Evolutionary conservation across 2,888 invertebrate genomes (phyloP).

Genomic region (Acheta domesticus): DNA sequence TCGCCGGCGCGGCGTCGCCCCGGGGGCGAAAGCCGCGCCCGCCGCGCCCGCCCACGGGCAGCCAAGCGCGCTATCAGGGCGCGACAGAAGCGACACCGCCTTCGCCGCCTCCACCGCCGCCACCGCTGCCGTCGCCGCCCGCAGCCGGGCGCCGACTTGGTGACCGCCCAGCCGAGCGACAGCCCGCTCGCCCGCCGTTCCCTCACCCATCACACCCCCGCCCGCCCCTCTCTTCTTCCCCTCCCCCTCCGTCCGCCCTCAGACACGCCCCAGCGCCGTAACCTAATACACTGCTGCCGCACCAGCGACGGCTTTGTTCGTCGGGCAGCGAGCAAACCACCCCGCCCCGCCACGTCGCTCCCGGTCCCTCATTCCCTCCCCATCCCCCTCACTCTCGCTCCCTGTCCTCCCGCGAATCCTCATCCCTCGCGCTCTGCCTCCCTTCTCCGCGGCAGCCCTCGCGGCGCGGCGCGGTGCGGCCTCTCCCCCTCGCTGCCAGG

Average conservation of each 20-base stretch:
- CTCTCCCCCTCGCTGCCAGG: neutral
- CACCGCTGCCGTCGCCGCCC: neutral
- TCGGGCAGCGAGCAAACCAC: neutral
- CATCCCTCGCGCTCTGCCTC: too few relatives aligned
- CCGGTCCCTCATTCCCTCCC: too few relatives aligned
- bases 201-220: neutral
- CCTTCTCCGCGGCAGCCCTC: too few relatives aligned
- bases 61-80: neutral
- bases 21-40: too few relatives aligned
- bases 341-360: neutral
- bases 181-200: neutral
- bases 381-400: too few relatives aligned
- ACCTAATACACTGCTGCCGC: slow-evolving; percentile 9
- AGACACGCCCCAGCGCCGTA: neutral
- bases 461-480: too few relatives aligned
- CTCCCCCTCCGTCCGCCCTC: neutral
- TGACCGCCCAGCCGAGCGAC: neutral
- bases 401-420: too few relatives aligned
- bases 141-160: neutral
- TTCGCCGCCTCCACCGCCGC: too few relatives aligned
- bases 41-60: neutral
- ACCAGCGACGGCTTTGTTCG: neutral
- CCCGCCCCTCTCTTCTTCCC: neutral
- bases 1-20: too few relatives aligned
- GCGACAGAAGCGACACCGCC: neutral